These are phyloP conservation scores for Drosophila neutralis DNA, from an alignment of 2,888 invertebrate genomes.

Conservation along the genomic window DNA sequence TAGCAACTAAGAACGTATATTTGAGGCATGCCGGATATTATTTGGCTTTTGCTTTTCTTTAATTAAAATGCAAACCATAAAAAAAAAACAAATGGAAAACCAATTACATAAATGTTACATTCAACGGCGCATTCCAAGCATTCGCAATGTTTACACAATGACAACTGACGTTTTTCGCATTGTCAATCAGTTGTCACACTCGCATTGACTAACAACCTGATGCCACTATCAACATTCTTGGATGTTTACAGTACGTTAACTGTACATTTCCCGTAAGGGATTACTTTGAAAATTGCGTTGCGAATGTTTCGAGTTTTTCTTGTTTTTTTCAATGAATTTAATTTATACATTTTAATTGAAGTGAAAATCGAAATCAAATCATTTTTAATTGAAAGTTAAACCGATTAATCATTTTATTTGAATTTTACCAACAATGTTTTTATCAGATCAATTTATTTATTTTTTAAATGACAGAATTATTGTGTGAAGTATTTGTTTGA, in stretches of 20 bases:
- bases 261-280: background rate
- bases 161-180: slow-evolving; percentile 1
- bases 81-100: background rate
- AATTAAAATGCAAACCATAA: background rate
- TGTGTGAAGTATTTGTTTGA: background rate
- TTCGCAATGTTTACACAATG: slow-evolving; percentile 1
- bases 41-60: background rate
- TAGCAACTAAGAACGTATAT: background rate
- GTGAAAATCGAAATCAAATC: background rate
- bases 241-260: background rate
- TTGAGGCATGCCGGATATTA: background rate
- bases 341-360: background rate
- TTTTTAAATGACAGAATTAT: background rate
- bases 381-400: too few species aligned
- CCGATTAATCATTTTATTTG: background rate
- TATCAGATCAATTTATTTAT: background rate
- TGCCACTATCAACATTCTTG: background rate
- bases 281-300: background rate
- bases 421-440: background rate
- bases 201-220: background rate
- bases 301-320: background rate
- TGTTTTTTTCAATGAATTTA: background rate
- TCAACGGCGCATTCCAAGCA: background rate
- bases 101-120: background rate
- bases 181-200: slow-evolving; percentile 1